phyloP scores from a whole-genome alignment of 2,888 invertebrate species.

The Nemurella pictetii region DNA sequence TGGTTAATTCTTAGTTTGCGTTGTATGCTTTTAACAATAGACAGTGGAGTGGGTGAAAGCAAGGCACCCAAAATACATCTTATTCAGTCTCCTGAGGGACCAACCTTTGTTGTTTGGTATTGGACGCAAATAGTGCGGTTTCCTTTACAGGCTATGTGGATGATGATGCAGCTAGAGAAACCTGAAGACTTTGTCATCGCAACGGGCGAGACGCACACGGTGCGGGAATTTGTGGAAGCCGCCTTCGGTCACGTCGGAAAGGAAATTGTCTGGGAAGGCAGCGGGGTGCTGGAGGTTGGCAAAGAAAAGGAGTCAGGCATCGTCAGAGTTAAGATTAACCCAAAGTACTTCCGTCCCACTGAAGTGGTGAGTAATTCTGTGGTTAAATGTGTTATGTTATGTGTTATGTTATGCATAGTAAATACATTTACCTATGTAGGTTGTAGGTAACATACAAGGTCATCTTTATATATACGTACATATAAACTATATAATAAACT shows the following conservation, averaged over 20 bases:
- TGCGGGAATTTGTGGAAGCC: conserved; percentile 92
- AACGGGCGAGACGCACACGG: conserved; percentile 92
- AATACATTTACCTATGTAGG: neutral
- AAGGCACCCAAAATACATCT: too few species aligned
- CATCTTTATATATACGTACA: too few species aligned
- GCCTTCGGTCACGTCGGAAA: conserved; percentile 84
- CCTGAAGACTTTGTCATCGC: conserved; percentile 98
- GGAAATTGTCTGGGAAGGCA: conserved; percentile 85
- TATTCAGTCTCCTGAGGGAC: too few species aligned
- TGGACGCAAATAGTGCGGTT: too few species aligned
- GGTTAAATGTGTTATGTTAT: neutral
- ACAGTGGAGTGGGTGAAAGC: neutral
- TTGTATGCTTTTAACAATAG: neutral
- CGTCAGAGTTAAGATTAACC: conserved; percentile 84
- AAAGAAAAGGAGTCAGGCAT: conserved; percentile 70
- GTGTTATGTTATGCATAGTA: neutral
- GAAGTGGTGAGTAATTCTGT: conserved; percentile 78
- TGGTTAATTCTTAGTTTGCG: neutral
- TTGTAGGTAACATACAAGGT: too few species aligned
- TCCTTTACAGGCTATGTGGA: conserved; percentile 89
- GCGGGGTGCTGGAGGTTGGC: conserved; percentile 80
- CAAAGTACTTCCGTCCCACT: conserved; percentile 94
- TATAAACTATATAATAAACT: too few species aligned
- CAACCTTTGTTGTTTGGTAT: too few species aligned
- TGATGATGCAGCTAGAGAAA: conserved; percentile 91